phyloP scores from a whole-genome alignment of 2,888 invertebrate species.

The Sussaba pulchella region DNA sequence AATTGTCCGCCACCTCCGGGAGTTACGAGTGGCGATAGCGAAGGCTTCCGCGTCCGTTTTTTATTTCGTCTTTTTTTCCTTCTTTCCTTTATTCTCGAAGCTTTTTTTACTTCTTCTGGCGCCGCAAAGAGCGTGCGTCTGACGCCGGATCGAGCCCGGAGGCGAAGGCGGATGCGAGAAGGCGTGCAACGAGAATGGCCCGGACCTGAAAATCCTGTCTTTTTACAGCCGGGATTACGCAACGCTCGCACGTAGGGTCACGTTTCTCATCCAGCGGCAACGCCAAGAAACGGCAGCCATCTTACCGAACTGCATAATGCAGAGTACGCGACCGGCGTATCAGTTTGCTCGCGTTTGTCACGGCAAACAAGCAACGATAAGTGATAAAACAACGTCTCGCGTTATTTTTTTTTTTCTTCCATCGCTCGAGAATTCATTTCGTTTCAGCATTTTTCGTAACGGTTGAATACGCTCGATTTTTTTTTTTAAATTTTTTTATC shows the following conservation, averaged over 20 bases:
- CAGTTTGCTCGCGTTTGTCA: not conserved
- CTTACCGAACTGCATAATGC: slow-evolving; percentile 31
- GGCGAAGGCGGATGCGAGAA: slow-evolving; percentile 22
- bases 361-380: slow-evolving; percentile 42
- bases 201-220: slow-evolving; percentile 48
- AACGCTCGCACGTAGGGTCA: slow-evolving; percentile 38
- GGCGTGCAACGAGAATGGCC: slow-evolving; percentile 39
- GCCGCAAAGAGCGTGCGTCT: slow-evolving; percentile 30
- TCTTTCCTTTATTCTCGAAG: too few species aligned
- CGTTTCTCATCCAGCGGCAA: slow-evolving; percentile 34
- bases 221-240: slow-evolving; percentile 46
- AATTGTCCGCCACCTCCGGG: not conserved
- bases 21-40: not conserved
- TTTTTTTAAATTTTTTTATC: not conserved
- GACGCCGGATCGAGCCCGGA: slow-evolving; percentile 35
- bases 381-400: slow-evolving; percentile 37
- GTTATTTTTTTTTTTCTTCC: slow-evolving; percentile 7
- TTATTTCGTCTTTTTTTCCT: too few species aligned
- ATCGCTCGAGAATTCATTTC: not conserved
- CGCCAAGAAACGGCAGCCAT: too few species aligned
- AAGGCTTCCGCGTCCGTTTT: slow-evolving; percentile 34
- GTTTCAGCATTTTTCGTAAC: not conserved
- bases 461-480: not conserved
- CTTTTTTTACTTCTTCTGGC: slow-evolving; percentile 27
- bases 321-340: slow-evolving; percentile 8